Evolutionary conservation across 2,797 vertebrate genomes (phyloP), one percentile per base, ranked within the genome.

Genomic region (Enteromius viviparus): DNA sequence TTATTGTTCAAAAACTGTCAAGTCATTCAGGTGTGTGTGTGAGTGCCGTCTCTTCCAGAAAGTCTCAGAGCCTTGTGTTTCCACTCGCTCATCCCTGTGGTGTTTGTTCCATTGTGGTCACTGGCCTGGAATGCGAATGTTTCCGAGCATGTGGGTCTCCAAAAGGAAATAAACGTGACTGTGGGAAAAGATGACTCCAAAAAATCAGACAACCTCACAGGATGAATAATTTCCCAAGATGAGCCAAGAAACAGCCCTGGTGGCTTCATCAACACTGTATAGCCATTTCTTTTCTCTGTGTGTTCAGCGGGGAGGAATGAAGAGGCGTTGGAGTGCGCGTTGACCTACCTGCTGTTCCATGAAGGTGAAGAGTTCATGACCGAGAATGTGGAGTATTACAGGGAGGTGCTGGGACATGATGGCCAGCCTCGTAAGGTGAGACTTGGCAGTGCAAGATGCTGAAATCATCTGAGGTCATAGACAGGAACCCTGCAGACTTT

Each of bases 261-360:
- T 75, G 12, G 68, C 74, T 81, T 47, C 51, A 23, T 66, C 83
- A 37, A 3, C 29, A 40, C 81, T 19, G 80, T 37, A 79, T 72
- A 62, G 65, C 3, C 8, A 29, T 75, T 42, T 69, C 4, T 49
- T 49, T 77, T 17, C 21, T 69, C 26, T 72, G 2, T 83, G 45
- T 70, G 7, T 70, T 85, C 70, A 87, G 87, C 72, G 9, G 86
- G 94, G 26, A 89, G 93, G 80, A 90, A 95, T 0, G 53, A 93
- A 70, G 96, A 96, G 89, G 97, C 97, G 0, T 86, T 99, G 86
- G 93, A 95, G 87, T 97, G 96, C 45, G 94, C 96, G 68, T 94
- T 93, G 87, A 94, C 97, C 69, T 99, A 98, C 89, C 94, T 99
- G 72, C 92, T 99, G 0, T 96, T 98, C 90, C 97, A 98, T 32